A percentile compares a stretch with the other conserved stretches of the same genome.
These are phyloP conservation scores for Myripristis jacobus DNA, from an alignment of 2,797 vertebrate genomes.

Conservation along the genomic window DNA sequence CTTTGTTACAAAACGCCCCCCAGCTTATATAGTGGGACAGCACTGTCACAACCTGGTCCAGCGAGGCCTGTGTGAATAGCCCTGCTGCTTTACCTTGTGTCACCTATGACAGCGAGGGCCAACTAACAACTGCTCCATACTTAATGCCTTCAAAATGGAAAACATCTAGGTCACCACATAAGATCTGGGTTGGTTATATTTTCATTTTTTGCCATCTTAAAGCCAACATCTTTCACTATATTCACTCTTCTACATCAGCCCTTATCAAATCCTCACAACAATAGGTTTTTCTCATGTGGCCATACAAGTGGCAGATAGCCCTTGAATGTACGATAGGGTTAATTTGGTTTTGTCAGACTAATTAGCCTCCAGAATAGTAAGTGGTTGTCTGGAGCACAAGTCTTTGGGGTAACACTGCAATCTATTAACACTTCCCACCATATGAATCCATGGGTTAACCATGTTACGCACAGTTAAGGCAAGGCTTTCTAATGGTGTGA, in stretches of 20 bases:
- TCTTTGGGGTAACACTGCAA: conserved; percentile 29
- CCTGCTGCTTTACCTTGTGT: conserved; percentile 67
- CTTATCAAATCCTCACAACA: conserved; percentile 44
- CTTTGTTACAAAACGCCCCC: conserved; percentile 77
- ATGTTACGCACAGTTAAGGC: conserved; percentile 10
- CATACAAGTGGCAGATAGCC: conserved; percentile 53
- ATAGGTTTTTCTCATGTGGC: conserved; percentile 18
- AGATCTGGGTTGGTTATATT: conserved; percentile 6
- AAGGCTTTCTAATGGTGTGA: neutral
- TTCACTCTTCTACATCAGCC: conserved; percentile 27
- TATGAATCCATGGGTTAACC: conserved; percentile 46
- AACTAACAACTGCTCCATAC: conserved; percentile 1
- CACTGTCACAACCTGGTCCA: conserved; percentile 68
- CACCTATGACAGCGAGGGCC: conserved; percentile 35
- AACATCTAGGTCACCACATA: neutral
- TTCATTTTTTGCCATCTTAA: conserved; percentile 20
- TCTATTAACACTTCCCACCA: conserved; percentile 45
- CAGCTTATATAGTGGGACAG: conserved; percentile 72
- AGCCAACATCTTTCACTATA: neutral
- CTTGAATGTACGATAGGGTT: conserved; percentile 58
- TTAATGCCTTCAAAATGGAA: conserved; percentile 14
- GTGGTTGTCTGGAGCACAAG: conserved; percentile 47
- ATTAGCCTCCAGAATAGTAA: conserved; percentile 57
- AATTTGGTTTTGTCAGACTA: conserved; percentile 66
- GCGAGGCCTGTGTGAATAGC: conserved; percentile 48